Conservation (phyloP, 2,797 vertebrate genomes). For the Sylvilagus floridanus region DNA sequence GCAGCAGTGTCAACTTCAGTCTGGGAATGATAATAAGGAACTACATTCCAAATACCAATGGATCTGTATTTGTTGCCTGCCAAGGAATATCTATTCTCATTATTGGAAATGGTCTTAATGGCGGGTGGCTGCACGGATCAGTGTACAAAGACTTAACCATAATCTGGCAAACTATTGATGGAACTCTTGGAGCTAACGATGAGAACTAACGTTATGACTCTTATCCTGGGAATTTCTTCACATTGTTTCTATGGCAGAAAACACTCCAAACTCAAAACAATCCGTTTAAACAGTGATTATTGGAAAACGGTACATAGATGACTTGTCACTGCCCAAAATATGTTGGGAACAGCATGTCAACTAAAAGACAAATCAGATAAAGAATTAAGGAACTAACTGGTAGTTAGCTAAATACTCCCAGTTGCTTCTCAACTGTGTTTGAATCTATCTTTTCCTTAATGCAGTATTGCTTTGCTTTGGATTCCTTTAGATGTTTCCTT, state of each 20-base stretch:
- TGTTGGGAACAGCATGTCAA: constrained; percentile 34
- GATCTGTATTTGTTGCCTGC: neutral
- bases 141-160: neutral
- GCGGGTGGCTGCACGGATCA: neutral
- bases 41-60: neutral
- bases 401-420: neutral
- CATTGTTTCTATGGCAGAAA: constrained; percentile 71
- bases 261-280: constrained; percentile 68
- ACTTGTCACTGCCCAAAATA: constrained; percentile 48
- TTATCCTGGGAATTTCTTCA: constrained; percentile 47
- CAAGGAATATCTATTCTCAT: neutral
- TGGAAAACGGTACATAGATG: constrained; percentile 21
- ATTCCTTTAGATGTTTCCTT: neutral
- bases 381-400: neutral
- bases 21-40: neutral
- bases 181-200: neutral
- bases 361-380: constrained; percentile 17
- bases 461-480: constrained; percentile 37
- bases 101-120: neutral
- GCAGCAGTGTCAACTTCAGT: neutral
- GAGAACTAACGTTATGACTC: constrained; percentile 1
- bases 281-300: constrained; percentile 36
- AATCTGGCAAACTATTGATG: neutral
- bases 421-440: neutral
- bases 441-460: neutral